These are phyloP conservation scores for Tor tambroides DNA, from an alignment of 2,113 vertebrate species.

Conservation along the genomic window DNA sequence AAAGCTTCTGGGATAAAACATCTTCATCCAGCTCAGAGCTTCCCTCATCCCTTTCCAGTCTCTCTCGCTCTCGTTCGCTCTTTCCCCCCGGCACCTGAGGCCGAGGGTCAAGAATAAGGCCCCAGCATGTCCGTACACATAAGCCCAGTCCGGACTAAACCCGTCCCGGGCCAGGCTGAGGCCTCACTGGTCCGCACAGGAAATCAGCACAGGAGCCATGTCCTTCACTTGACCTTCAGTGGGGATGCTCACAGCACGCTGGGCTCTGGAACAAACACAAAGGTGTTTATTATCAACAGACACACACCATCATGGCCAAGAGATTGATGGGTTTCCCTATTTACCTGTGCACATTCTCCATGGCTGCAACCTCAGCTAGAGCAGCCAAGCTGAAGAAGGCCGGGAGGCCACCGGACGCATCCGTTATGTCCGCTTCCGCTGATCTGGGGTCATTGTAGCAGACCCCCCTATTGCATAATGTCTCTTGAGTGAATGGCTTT, in stretches of 20 bases:
- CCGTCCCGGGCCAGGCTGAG: constrained; percentile 63
- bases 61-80: constrained; percentile 51
- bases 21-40: constrained; percentile 32
- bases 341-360: constrained; percentile 98
- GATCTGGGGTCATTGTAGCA: constrained; percentile 73
- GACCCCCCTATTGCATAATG: constrained; percentile 82
- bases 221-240: constrained; percentile 94
- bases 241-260: constrained; percentile 82
- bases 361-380: constrained; percentile 98
- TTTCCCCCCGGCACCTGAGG: constrained; percentile 64
- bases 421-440: constrained; percentile 79
- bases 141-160: constrained; percentile 56
- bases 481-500: constrained; percentile 81
- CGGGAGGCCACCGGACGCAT: constrained; percentile 77
- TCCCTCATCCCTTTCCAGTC: constrained; percentile 12
- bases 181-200: constrained; percentile 97
- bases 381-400: constrained; percentile 98
- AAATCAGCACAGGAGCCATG: constrained; percentile 94
- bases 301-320: not conserved
- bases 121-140: constrained; percentile 66
- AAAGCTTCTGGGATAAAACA: constrained; percentile 37
- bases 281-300: not conserved
- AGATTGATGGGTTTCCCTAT: not conserved
- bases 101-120: constrained; percentile 82
- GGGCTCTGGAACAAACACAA: constrained; percentile 83